phyloP scores from a whole-genome alignment of 2,113 vertebrate species.

The Albula goreensis region DNA sequence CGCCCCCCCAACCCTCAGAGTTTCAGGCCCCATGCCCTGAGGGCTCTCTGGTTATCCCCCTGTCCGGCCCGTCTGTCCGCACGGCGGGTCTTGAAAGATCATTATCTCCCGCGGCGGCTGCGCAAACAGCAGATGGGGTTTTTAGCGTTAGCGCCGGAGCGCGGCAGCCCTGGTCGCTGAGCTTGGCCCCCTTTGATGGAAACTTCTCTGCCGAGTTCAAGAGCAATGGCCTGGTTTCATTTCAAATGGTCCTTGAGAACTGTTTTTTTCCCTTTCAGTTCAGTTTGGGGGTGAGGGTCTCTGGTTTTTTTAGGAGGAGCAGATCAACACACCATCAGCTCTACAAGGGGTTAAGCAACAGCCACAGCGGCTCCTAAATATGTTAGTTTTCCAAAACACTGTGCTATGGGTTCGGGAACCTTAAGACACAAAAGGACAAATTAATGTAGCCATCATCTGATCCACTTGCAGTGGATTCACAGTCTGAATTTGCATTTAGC shows the following conservation, averaged over 20 bases:
- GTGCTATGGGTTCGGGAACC: no score
- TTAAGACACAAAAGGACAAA: no score
- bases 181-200: background rate
- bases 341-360: background rate
- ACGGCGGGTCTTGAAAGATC: constrained; percentile 63
- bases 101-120: constrained; percentile 38
- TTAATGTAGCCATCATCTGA: no score
- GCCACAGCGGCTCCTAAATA: no score
- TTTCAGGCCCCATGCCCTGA: background rate
- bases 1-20: background rate
- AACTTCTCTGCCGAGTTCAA: constrained; percentile 24
- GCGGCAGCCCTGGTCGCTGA: background rate
- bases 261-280: background rate
- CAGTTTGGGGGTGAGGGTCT: background rate
- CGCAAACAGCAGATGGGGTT: constrained; percentile 39
- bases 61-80: constrained; percentile 24
- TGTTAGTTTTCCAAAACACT: no score
- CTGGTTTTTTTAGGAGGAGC: background rate
- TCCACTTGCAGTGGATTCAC: background rate
- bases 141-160: background rate
- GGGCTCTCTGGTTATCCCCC: constrained; percentile 4
- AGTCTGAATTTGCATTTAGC: background rate
- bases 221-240: constrained; percentile 22
- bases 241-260: constrained; percentile 15
- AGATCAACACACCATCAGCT: background rate